phyloP scores from a whole-genome alignment of 1,140 invertebrate species.

The Branchinecta lindahli region DNA sequence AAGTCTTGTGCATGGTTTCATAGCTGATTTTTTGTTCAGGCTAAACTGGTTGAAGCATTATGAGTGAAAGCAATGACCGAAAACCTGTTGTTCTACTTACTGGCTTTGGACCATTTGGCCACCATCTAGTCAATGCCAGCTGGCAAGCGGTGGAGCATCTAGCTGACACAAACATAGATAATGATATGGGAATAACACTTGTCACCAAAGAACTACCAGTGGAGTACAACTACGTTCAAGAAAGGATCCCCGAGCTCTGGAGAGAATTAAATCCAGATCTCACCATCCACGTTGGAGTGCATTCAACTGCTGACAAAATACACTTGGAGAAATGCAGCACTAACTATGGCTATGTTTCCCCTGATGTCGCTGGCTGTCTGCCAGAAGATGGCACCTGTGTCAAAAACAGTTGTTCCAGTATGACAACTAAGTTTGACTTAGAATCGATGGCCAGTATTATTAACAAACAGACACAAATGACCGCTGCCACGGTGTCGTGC shows the following conservation, averaged over 20 bases:
- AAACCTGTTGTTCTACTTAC: constrained; percentile 36
- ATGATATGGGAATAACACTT: constrained; percentile 36
- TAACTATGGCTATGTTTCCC: constrained; percentile 30
- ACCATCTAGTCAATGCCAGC: constrained; percentile 52
- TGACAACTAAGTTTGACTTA: constrained; percentile 31
- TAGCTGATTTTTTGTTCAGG: too few relatives aligned
- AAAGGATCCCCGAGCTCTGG: constrained; percentile 46
- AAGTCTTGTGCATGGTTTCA: too few relatives aligned
- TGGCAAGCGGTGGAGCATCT: constrained; percentile 54
- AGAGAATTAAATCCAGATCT: constrained; percentile 40
- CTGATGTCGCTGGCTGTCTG: constrained; percentile 26
- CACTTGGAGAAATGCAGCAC: constrained; percentile 32
- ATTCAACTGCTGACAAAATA: constrained; percentile 30
- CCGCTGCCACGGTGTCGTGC: constrained; percentile 29
- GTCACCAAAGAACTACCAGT: constrained; percentile 46
- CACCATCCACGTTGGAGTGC: constrained; percentile 34
- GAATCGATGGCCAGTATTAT: constrained; percentile 28
- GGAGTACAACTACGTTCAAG: constrained; percentile 43
- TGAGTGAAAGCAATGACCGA: too few relatives aligned
- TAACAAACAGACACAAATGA: constrained; percentile 25
- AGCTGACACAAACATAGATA: constrained; percentile 28
- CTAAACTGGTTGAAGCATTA: too few relatives aligned
- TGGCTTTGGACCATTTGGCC: constrained; percentile 57
- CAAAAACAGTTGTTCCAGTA: constrained; percentile 24
- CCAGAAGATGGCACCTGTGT: constrained; percentile 28